Base-by-base conservation (phyloP, 1,140 invertebrate genomes). In the Phenacoccus solenopsis region DNA sequence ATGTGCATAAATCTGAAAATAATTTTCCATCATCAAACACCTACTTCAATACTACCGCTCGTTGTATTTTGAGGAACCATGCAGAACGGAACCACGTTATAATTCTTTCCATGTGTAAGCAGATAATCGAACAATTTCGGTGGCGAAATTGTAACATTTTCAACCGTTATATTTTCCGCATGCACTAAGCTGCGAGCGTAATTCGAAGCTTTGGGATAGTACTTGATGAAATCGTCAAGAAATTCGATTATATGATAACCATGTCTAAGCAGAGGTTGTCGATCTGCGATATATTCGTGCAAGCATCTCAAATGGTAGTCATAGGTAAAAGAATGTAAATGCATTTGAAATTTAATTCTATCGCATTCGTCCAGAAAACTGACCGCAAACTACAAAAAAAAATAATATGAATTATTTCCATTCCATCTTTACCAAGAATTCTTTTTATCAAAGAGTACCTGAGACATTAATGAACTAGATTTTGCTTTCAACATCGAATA, bases 321-420 rank as follows among this genome's bases (percentile, higher is more conserved):
- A 74, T 93, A 92, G 0, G 90, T 90, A 76, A 94, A 94, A 0
- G 91, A 93, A 79, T 94, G 91, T 30, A 93, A 80, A 79, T 94
- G 91, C 81, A 90, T 86, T 32, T 82, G 81, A 38, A 84, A 80
- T 78, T 88, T 90, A 27, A 90, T 85, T 76, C 86, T 86, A 76
- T 91, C 89, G 78, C 88, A 88, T 76, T 89, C 87, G 75, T 90
- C 89, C 73, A 91, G 78, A 78, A 91, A 91, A 73, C 84, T 84
- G 64, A 86, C 73, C 32, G 84, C 84, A 75, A 88, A 85, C 86
- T 90, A 78, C 64, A 81, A 81, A 74, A 73, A 73, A 28, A 61
- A 72, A 25, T 38, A 28, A 35, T 4, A 35, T 4, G 27, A 70
- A 49, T 56, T 49, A 69, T 35, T 64, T 7, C 1, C 5, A 28